Conservation (phyloP, 2,888 invertebrate species). For the Cybosia mesomella region DNA sequence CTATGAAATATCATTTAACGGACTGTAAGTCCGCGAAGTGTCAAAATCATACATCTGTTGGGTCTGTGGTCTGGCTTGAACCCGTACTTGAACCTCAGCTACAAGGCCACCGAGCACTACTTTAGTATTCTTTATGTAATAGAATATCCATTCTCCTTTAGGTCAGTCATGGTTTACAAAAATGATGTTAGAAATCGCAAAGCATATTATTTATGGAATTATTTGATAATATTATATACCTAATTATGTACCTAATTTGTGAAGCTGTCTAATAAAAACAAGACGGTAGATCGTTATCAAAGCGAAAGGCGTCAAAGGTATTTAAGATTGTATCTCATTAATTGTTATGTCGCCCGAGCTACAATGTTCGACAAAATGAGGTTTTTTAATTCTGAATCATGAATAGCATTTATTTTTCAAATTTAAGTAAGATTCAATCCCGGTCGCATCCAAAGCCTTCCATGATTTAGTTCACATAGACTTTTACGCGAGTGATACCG, state of each 20-base stretch:
- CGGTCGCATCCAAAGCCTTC: too few relatives aligned
- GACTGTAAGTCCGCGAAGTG: too few relatives aligned
- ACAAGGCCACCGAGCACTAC: too few relatives aligned
- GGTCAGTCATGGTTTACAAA: not conserved
- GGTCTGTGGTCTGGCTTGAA: not conserved
- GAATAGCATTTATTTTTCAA: too few relatives aligned
- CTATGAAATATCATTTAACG: too few relatives aligned
- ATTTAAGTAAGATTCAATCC: too few relatives aligned
- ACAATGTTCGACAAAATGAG: not conserved
- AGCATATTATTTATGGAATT: conserved; percentile 1
- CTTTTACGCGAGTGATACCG: too few relatives aligned
- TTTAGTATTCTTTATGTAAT: not conserved
- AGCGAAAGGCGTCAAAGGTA: conserved; percentile 48
- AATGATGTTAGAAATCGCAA: not conserved
- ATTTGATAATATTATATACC: not conserved
- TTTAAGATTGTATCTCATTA: conserved; percentile 39
- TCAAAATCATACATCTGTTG: not conserved
- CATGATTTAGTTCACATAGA: too few relatives aligned
- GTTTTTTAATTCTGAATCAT: too few relatives aligned
- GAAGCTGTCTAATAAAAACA: conserved; percentile 29
- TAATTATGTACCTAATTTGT: conserved; percentile 3
- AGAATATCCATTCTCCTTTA: not conserved
- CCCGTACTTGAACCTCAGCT: too few relatives aligned
- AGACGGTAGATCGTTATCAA: conserved; percentile 39
- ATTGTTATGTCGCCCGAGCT: conserved; percentile 5